Evolutionary conservation across 2,797 vertebrate genomes (phyloP).

Genomic region (Parauchenoglanis ngamensis): DNA sequence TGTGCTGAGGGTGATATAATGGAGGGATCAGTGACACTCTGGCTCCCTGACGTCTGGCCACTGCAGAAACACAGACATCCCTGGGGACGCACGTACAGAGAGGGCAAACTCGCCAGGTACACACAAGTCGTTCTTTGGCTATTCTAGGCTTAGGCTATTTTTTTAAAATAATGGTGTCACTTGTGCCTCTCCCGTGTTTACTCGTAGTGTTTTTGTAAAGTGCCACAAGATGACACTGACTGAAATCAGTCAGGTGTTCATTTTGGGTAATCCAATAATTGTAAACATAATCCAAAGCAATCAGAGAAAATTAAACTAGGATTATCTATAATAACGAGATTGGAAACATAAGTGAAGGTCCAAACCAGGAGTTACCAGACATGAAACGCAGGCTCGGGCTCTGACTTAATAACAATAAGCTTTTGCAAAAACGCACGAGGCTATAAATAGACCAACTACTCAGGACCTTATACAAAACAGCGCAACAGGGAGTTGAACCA

Average conservation of each 20-base stretch:
- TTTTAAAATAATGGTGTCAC: not conserved
- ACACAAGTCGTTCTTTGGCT: slow-evolving; percentile 5
- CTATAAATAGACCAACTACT: not conserved
- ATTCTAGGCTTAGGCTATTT: not conserved
- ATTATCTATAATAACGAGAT: not conserved
- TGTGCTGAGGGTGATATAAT: slow-evolving; percentile 91
- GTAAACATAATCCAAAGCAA: not conserved
- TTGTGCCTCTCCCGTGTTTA: not conserved
- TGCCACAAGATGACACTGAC: too few species aligned
- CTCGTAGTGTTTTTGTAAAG: too few species aligned
- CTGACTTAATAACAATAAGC: not conserved
- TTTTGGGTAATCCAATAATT: not conserved
- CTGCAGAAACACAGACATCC: slow-evolving; percentile 97
- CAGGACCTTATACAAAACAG: not conserved
- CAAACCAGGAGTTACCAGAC: not conserved
- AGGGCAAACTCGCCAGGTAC: slow-evolving; percentile 96
- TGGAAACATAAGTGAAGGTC: not conserved
- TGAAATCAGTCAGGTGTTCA: not conserved
- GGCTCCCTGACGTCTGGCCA: slow-evolving; percentile 97
- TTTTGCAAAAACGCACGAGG: not conserved
- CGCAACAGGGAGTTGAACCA: not conserved
- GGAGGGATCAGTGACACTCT: slow-evolving; percentile 94
- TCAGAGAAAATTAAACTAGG: not conserved
- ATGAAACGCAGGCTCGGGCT: not conserved
- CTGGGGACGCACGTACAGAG: slow-evolving; percentile 96